A percentile compares a stretch with the other conserved stretches of the same genome.
Conservation (phyloP, 2,797 vertebrate genomes). For the Myripristis jacobus region DNA sequence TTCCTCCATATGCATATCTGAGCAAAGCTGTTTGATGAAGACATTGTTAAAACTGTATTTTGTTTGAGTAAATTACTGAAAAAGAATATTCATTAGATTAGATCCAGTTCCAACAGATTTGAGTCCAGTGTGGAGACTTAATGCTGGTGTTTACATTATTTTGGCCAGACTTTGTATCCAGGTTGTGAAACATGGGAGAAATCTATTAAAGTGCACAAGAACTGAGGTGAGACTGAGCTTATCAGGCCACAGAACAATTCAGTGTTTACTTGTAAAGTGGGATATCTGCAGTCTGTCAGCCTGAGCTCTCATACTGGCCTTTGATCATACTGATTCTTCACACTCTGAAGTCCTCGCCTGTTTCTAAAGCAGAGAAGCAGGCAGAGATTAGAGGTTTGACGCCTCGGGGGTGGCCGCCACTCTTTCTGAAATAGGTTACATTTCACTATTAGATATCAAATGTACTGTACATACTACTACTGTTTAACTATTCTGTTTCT, state of each 20-base stretch:
- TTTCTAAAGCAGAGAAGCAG: slow-evolving; percentile 2
- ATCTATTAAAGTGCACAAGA: slow-evolving; percentile 28
- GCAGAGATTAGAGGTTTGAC: slow-evolving; percentile 16
- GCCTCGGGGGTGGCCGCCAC: slow-evolving; percentile 11
- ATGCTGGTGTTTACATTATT: slow-evolving; percentile 7
- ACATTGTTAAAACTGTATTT: too few relatives aligned
- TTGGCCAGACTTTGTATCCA: slow-evolving; percentile 25
- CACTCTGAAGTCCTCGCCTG: not conserved
- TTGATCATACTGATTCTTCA: slow-evolving; percentile 33
- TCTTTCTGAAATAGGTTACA: slow-evolving; percentile 31
- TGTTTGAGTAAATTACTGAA: too few relatives aligned
- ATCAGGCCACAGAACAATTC: slow-evolving; percentile 4
- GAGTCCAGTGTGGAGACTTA: too few relatives aligned
- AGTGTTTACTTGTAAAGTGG: slow-evolving; percentile 27
- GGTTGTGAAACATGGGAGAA: not conserved
- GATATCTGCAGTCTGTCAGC: not conserved
- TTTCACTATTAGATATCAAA: slow-evolving; percentile 52
- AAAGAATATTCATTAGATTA: too few relatives aligned
- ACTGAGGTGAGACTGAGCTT: not conserved
- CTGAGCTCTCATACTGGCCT: slow-evolving; percentile 54
- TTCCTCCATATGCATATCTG: too few relatives aligned
- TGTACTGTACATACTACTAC: slow-evolving; percentile 76
- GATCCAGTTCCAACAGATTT: too few relatives aligned
- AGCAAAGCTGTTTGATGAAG: too few relatives aligned
- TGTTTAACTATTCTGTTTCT: slow-evolving; percentile 63